phyloP scores from a whole-genome alignment of 2,888 invertebrate species.

The Agonopterix alstromeriana region DNA sequence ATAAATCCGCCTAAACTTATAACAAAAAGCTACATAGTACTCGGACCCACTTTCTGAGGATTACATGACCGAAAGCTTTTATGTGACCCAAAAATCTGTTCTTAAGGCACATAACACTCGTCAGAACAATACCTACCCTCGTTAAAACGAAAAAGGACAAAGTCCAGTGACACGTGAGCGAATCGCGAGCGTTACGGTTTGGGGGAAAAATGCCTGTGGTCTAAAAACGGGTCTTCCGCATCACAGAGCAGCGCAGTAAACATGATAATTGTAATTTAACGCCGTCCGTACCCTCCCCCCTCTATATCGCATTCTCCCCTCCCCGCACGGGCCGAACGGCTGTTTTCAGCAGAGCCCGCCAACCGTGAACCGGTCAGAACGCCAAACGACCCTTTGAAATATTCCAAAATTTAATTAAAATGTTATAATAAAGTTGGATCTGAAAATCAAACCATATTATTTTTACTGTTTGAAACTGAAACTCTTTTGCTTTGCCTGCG shows the following conservation, averaged over 20 bases:
- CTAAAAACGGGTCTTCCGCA: slow-evolving; percentile 29
- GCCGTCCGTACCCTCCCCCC: slow-evolving; percentile 17
- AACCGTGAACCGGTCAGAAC: slow-evolving; percentile 50
- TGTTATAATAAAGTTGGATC: slow-evolving; percentile 38
- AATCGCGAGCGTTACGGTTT: slow-evolving; percentile 10
- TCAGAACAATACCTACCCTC: slow-evolving; percentile 5
- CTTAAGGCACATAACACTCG: slow-evolving; percentile 3
- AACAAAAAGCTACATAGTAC: background rate
- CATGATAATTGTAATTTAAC: slow-evolving; percentile 63
- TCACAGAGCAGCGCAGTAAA: slow-evolving; percentile 38
- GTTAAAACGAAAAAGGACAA: slow-evolving; percentile 5
- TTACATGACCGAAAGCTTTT: slow-evolving; percentile 1
- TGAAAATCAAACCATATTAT: background rate
- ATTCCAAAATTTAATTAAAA: slow-evolving; percentile 61
- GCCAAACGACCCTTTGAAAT: slow-evolving; percentile 53
- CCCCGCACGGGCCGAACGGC: slow-evolving; percentile 16
- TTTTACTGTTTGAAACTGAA: background rate
- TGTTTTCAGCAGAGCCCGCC: slow-evolving; percentile 33
- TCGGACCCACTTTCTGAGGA: background rate
- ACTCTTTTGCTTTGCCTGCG: too few relatives aligned
- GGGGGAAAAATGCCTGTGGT: slow-evolving; percentile 26
- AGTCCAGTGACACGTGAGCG: slow-evolving; percentile 9
- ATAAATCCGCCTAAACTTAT: too few relatives aligned
- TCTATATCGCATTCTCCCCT: slow-evolving; percentile 6
- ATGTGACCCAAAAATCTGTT: slow-evolving; percentile 4